Conservation (phyloP, 2,113 vertebrate species). For the Heterotis niloticus region DNA sequence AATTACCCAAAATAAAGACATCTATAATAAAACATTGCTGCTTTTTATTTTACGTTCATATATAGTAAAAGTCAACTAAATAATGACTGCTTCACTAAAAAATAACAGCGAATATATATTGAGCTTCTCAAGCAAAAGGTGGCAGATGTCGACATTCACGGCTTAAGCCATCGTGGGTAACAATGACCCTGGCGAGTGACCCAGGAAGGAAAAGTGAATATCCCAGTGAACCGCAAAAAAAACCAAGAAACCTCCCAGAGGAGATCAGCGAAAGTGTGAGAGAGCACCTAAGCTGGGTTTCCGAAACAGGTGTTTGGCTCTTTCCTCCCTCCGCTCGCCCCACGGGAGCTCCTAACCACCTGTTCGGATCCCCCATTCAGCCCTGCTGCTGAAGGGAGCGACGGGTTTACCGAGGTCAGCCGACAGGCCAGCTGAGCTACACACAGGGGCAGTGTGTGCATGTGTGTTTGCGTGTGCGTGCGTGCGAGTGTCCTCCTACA, state of each 20-base stretch:
- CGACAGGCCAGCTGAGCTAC: not conserved
- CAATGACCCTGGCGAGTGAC: constrained; percentile 8
- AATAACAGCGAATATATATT: not conserved
- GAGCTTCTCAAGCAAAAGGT: not conserved
- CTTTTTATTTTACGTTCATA: no score
- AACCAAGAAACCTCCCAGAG: constrained; percentile 40
- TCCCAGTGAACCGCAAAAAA: constrained; percentile 46
- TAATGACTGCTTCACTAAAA: not conserved
- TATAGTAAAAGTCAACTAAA: no score
- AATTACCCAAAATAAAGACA: not conserved
- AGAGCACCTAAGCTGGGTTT: constrained; percentile 63
- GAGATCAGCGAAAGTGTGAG: constrained; percentile 32
- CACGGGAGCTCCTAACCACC: constrained; percentile 49
- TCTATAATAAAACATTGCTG: no score
- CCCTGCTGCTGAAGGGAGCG: constrained; percentile 51
- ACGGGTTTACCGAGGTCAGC: constrained; percentile 27
- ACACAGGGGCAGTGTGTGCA: constrained; percentile 13
- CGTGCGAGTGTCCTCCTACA: constrained; percentile 33
- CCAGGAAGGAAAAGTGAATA: constrained; percentile 38
- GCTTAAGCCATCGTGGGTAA: not conserved
- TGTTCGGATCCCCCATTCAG: constrained; percentile 50
- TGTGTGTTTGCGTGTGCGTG: constrained; percentile 5
- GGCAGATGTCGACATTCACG: not conserved
- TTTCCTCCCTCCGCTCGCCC: constrained; percentile 36
- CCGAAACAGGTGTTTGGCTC: constrained; percentile 59